Percentiles rank a stretch among this genome's conserved stretches.
phyloP scores from a whole-genome alignment of 2,113 vertebrate genomes.

The Sylvilagus bachmani region DNA sequence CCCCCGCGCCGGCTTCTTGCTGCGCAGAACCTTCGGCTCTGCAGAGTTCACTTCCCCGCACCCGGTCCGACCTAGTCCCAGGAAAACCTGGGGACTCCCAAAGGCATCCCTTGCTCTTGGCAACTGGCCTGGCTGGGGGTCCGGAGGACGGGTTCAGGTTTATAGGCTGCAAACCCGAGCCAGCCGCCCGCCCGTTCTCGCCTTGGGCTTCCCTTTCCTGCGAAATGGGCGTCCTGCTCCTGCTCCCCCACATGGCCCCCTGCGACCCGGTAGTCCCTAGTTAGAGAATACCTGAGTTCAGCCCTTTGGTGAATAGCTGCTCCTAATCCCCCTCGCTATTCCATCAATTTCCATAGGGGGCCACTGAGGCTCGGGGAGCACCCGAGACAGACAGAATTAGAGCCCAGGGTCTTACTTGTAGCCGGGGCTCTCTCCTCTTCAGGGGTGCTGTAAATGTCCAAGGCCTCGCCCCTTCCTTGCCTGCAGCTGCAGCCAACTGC shows the following conservation, averaged over 20 bases:
- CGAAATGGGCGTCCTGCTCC: neutral
- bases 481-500: neutral
- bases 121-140: neutral
- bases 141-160: neutral
- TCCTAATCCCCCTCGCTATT: neutral
- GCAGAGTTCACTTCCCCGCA: neutral
- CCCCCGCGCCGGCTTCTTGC: neutral
- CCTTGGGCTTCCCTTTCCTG: neutral
- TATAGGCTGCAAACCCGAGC: neutral
- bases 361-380: neutral
- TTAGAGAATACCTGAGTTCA: slow-evolving; percentile 16
- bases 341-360: neutral
- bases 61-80: neutral
- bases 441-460: neutral
- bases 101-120: neutral
- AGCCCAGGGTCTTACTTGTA: neutral
- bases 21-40: neutral
- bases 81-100: neutral
- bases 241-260: neutral
- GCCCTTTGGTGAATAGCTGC: neutral
- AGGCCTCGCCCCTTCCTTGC: neutral
- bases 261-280: neutral
- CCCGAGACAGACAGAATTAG: neutral
- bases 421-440: neutral
- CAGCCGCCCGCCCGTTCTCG: neutral